These are phyloP conservation scores for Coreoperca whiteheadi DNA, from an alignment of 2,113 vertebrate genomes.

Conservation along the genomic window DNA sequence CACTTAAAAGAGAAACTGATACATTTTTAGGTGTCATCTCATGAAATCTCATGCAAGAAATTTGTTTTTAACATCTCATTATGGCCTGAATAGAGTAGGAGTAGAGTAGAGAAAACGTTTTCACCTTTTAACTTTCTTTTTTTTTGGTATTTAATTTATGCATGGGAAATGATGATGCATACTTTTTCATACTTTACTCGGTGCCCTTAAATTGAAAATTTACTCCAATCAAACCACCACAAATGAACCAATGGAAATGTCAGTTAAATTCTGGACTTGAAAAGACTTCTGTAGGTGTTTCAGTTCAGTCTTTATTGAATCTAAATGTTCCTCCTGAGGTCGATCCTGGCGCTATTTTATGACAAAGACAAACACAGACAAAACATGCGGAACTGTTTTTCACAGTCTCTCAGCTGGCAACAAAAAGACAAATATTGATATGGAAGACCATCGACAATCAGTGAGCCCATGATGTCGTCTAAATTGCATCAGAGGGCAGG, in stretches of 20 bases:
- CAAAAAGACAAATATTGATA: conserved; percentile 36
- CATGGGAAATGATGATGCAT: background rate
- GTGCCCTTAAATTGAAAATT: background rate
- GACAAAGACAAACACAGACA: background rate
- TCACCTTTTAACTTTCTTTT: no score
- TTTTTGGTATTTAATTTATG: no score
- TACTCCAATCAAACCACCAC: background rate
- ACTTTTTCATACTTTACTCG: background rate
- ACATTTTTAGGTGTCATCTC: no score
- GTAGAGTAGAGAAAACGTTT: no score
- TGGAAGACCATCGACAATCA: background rate
- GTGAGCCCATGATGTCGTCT: conserved; percentile 29
- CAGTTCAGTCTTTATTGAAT: background rate
- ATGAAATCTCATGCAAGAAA: no score
- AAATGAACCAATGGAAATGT: background rate
- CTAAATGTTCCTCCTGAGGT: background rate
- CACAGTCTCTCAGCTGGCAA: background rate
- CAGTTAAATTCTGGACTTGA: background rate
- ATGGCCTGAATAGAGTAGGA: no score
- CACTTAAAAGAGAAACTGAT: no score
- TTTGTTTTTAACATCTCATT: no score
- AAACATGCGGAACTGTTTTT: conserved; percentile 37
- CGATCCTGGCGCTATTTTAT: background rate
- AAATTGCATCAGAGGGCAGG: conserved; percentile 19
- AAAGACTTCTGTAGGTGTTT: no score